These are phyloP conservation scores for Cherax destructor DNA, from an alignment of 1,140 invertebrate genomes.

Conservation along the genomic window DNA sequence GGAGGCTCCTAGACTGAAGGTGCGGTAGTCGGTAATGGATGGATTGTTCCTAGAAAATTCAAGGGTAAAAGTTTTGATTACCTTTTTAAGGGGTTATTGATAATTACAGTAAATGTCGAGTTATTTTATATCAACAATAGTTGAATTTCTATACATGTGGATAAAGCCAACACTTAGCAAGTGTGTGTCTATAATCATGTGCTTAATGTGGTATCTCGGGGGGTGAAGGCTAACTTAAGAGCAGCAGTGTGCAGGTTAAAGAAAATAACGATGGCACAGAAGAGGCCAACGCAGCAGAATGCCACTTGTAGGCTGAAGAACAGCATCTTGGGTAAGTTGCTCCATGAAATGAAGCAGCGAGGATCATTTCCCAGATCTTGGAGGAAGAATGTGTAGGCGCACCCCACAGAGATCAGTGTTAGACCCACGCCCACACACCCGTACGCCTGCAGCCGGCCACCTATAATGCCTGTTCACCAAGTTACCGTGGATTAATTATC, in stretches of 20 bases:
- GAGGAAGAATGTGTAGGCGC: constrained; percentile 47
- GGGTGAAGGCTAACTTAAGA: constrained; percentile 34
- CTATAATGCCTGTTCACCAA: constrained; percentile 72
- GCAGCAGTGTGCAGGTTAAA: constrained; percentile 60
- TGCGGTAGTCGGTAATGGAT: constrained; percentile 57
- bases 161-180: too few relatives aligned
- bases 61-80: too few relatives aligned
- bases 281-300: constrained; percentile 51
- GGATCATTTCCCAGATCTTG: constrained; percentile 69
- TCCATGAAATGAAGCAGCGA: constrained; percentile 68
- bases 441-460: constrained; percentile 73
- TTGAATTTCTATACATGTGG: neutral
- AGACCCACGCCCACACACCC: constrained; percentile 72
- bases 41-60: constrained; percentile 56
- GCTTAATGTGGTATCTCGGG: too few relatives aligned
- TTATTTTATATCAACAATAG: neutral
- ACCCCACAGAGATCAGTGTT: constrained; percentile 57
- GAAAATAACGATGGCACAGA: constrained; percentile 63
- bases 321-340: constrained; percentile 38
- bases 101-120: too few relatives aligned
- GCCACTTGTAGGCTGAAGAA: constrained; percentile 58
- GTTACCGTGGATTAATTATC: too few relatives aligned
- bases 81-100: too few relatives aligned
- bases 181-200: too few relatives aligned
- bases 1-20: constrained; percentile 61